phyloP scores from a whole-genome alignment of 2,113 vertebrate species.

The Onychostruthus taczanowskii region DNA sequence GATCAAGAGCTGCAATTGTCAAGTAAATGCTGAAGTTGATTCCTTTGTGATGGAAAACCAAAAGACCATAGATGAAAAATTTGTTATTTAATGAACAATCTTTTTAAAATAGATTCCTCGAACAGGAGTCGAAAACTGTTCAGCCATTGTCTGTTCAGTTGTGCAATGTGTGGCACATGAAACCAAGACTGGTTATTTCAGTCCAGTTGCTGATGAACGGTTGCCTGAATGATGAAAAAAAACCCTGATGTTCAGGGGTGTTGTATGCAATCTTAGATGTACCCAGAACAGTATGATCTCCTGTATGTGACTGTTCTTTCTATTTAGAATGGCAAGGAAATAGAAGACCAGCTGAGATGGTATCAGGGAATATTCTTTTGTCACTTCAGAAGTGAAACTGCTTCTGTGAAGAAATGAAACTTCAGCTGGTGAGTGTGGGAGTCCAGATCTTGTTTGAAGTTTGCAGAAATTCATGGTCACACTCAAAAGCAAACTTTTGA shows the following conservation, averaged over 20 bases:
- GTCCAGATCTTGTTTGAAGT: background rate
- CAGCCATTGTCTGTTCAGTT: background rate
- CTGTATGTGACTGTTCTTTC: background rate
- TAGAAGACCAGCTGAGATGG: fast-evolving
- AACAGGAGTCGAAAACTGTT: background rate
- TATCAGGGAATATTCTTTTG: background rate
- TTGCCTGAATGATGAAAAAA: background rate
- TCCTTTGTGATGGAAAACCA: background rate
- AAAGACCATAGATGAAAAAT: background rate
- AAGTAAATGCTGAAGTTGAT: background rate
- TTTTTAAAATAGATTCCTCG: background rate
- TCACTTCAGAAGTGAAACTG: background rate
- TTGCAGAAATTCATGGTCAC: background rate
- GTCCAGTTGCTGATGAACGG: background rate
- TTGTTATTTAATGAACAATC: background rate
- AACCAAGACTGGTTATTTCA: background rate
- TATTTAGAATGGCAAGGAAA: background rate
- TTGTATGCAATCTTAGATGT: background rate
- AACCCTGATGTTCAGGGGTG: background rate
- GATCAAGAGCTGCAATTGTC: background rate
- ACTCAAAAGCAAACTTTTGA: background rate
- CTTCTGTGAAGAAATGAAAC: background rate
- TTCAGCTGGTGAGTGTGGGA: background rate
- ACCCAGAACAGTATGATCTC: background rate
- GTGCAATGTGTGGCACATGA: background rate